Evolutionary conservation across 92 coral and sea anemone genomes (phyloP).

Genomic region (Parazoanthus swiftii): DNA sequence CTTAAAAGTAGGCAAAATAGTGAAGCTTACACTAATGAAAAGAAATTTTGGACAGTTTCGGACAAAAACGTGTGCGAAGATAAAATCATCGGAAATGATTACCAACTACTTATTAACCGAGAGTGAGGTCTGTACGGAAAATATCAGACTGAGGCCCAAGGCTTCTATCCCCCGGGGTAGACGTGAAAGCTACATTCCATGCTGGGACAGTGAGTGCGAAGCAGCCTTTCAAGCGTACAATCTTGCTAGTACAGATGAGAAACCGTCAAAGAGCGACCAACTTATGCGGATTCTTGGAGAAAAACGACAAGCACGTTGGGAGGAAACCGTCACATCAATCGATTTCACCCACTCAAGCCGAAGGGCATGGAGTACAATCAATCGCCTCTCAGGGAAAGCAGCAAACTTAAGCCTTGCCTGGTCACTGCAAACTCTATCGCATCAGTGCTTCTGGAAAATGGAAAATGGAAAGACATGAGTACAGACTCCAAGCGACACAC

Average conservation of each 20-base stretch:
- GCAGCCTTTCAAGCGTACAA: constrained; percentile 27
- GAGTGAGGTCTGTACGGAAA: no score
- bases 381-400: constrained; percentile 30
- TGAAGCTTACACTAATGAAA: no score
- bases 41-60: no score
- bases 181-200: constrained; percentile 36
- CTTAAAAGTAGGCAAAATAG: no score
- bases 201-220: constrained; percentile 39
- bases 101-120: no score
- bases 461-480: constrained; percentile 18
- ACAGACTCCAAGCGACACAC: constrained; percentile 11
- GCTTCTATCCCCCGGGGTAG: constrained; percentile 47
- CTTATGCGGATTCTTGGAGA: constrained; percentile 29
- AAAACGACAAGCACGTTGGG: constrained; percentile 32
- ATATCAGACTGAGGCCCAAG: no score
- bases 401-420: constrained; percentile 36
- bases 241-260: constrained; percentile 16
- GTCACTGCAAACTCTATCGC: constrained; percentile 34
- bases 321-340: constrained; percentile 29
- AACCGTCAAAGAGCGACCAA: constrained; percentile 26
- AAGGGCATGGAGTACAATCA: constrained; percentile 26
- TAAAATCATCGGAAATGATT: no score
- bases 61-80: no score
- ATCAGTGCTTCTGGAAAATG: constrained; percentile 33
- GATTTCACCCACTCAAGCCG: constrained; percentile 40